Conservation (phyloP, 1,140 invertebrate genomes). For the Drosophila takahashii region DNA sequence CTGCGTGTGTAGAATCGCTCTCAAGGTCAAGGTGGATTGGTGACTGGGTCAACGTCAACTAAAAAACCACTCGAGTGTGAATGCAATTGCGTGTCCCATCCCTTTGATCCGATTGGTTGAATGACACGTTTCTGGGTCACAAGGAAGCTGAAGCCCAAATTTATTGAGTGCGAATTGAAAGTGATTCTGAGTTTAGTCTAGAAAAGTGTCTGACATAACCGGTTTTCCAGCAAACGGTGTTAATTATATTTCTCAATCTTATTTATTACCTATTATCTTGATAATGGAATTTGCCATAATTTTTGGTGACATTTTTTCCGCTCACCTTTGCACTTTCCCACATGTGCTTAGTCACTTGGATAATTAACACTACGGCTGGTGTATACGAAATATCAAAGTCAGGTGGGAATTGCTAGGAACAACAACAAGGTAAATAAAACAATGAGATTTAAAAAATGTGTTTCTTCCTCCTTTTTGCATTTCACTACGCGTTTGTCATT, state of each 20-base stretch:
- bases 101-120: conserved; percentile 10
- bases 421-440: conserved; percentile 31
- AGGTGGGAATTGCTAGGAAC: neutral
- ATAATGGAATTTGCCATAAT: neutral
- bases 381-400: conserved; percentile 2
- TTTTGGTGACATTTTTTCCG: neutral
- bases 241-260: conserved; percentile 2
- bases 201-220: conserved; percentile 10
- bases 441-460: conserved; percentile 45
- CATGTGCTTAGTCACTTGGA: conserved; percentile 10
- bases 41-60: conserved; percentile 26
- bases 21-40: conserved; percentile 42
- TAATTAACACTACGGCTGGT: conserved; percentile 17
- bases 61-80: conserved; percentile 16
- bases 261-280: neutral
- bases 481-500: conserved; percentile 39
- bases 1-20: conserved; percentile 28
- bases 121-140: conserved; percentile 30
- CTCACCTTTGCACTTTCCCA: neutral
- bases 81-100: conserved; percentile 5
- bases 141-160: conserved; percentile 12
- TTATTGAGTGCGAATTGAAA: conserved; percentile 30
- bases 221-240: conserved; percentile 13
- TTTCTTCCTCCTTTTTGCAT: conserved; percentile 26
- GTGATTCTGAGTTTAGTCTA: conserved; percentile 2